Conservation (phyloP, 2,797 vertebrate genomes). For the Neomorphus geoffroyi region DNA sequence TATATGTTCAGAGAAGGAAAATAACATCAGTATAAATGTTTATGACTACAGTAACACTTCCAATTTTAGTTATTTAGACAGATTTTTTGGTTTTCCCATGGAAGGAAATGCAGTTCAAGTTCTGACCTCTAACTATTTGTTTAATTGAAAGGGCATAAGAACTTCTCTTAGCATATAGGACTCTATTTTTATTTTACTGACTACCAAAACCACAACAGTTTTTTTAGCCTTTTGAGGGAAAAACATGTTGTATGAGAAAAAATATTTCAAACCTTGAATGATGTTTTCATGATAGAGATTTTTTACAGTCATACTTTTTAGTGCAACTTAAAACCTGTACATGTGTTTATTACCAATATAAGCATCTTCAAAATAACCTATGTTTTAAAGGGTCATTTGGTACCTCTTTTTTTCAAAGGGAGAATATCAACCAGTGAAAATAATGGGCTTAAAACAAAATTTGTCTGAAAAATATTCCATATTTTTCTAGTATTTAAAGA, state of each 20-base stretch:
- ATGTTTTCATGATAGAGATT: not conserved
- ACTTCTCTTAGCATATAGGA: not conserved
- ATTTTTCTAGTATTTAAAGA: not conserved
- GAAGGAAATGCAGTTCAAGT: not conserved
- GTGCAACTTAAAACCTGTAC: not conserved
- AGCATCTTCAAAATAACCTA: not conserved
- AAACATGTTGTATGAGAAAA: not conserved
- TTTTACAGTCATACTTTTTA: not conserved
- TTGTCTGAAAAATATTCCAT: not conserved
- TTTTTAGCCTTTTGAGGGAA: not conserved
- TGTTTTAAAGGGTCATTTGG: not conserved
- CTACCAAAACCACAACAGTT: not conserved
- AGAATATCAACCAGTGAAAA: not conserved
- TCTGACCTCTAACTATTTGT: not conserved
- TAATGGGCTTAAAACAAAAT: not conserved
- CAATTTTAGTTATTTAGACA: not conserved
- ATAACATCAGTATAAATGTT: not conserved
- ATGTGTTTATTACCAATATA: not conserved
- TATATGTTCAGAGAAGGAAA: not conserved
- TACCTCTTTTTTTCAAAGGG: not conserved
- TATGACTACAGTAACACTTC: not conserved
- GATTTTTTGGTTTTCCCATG: not conserved
- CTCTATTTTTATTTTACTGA: not conserved
- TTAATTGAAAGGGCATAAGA: not conserved
- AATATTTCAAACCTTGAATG: not conserved